Evolutionary conservation across 2,113 vertebrate species (phyloP), one percentile per base, ranked within the genome.

Genomic region (Equus przewalskii): DNA sequence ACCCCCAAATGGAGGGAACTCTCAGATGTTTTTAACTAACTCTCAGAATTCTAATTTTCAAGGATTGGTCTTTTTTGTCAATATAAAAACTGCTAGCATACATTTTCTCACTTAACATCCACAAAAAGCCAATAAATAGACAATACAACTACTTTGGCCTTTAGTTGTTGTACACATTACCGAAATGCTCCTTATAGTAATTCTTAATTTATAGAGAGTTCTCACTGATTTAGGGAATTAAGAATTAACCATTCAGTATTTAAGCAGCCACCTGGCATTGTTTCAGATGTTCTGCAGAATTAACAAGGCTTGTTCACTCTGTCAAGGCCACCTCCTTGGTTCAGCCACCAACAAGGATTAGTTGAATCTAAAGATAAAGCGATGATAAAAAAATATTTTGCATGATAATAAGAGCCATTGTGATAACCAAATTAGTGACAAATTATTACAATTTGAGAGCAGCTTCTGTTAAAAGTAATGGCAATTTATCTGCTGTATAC

Each of bases 41-140:
- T 58, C 41, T 93, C 54, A 86, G 46, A 82, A 83, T 88, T 81
- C 46, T 88, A 91, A 75, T 69, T 96, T 96, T 89, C 30, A 85
- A 62, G 6, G 4, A 5, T 70, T 36, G 41, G 15, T 41, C n/a
- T 65, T 78, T 94, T 81, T 94, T 73, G 56, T 85, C 26, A 89
- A 13, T 70, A 81, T 67, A 51, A 70, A 94, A 94, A n/a, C 46
- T 67, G 6, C 30, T 82, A 84, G 24, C 9, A 82, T 4, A n/a
- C 18, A 33, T 87, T 90, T 86, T 62, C 41, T 54, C 13, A 94
- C 6, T 87, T 94, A 89, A 51, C 51, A 79, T 2, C 30, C 81
- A 78, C 13, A 46, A 86, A 96, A 84, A 54, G 14, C 2, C 15
- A 64, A 67, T 67, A 51, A 83, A 41, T 22, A 92, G 78, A 54